These are phyloP conservation scores for Catocala nupta DNA, from an alignment of 2,888 invertebrate genomes.

Conservation along the genomic window DNA sequence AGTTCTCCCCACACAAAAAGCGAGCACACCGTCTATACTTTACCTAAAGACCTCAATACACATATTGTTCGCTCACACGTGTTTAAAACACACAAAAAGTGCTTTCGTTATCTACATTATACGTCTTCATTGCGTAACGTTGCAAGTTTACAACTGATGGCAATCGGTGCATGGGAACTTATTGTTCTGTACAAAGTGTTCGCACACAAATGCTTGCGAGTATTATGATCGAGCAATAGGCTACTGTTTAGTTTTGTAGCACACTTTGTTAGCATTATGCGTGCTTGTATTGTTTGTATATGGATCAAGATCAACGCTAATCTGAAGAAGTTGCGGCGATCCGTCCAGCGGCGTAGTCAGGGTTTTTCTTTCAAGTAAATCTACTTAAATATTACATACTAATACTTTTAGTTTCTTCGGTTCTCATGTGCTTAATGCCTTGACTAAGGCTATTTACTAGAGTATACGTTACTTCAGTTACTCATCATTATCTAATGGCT, in stretches of 20 bases:
- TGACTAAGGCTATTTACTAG: no score
- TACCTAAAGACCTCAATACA: slow-evolving; percentile 70
- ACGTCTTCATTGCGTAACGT: slow-evolving; percentile 82
- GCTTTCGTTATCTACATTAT: slow-evolving; percentile 77
- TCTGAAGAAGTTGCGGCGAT: background rate
- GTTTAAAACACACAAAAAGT: slow-evolving; percentile 73
- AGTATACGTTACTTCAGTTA: no score
- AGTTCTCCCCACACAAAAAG: slow-evolving; percentile 20
- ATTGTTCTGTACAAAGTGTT: slow-evolving; percentile 71
- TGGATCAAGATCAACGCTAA: slow-evolving; percentile 10
- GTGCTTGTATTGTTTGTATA: slow-evolving; percentile 13
- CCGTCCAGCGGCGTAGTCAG: background rate
- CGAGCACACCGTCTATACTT: slow-evolving; percentile 27
- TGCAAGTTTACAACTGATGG: slow-evolving; percentile 79
- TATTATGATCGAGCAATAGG: slow-evolving; percentile 71
- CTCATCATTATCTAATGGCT: no score
- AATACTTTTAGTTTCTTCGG: no score
- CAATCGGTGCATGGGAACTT: slow-evolving; percentile 81
- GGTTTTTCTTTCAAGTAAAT: no score
- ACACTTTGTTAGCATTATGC: slow-evolving; percentile 30
- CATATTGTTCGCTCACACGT: slow-evolving; percentile 81
- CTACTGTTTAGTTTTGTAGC: slow-evolving; percentile 52
- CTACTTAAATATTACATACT: no score
- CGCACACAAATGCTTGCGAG: slow-evolving; percentile 79
- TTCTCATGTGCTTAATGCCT: no score